Evolutionary conservation across 2,888 invertebrate genomes (phyloP).

Genomic region (Pseudanteris insignis): DNA sequence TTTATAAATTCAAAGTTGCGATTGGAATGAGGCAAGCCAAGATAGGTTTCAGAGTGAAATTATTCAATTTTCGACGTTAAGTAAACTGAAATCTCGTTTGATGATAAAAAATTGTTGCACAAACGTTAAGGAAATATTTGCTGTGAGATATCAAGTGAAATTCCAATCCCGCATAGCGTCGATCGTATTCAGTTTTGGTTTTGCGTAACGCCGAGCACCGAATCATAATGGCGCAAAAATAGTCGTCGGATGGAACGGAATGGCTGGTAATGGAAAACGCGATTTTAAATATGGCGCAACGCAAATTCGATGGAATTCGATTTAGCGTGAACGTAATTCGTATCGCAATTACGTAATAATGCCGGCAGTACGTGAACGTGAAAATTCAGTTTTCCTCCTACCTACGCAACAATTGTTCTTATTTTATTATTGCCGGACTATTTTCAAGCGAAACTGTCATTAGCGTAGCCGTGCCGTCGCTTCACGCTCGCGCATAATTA

Average conservation of each 20-base stretch:
- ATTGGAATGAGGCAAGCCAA: no score
- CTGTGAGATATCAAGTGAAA: no score
- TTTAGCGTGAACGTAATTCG: conserved; percentile 29
- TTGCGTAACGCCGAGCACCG: background rate
- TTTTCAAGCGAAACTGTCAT: conserved; percentile 59
- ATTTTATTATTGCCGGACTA: conserved; percentile 57
- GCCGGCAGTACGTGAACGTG: conserved; percentile 29
- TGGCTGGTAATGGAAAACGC: conserved; percentile 8
- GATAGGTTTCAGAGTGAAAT: no score
- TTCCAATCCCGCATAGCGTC: no score
- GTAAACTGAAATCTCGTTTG: background rate
- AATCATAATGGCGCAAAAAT: background rate
- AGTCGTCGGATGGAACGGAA: no score
- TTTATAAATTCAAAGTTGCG: no score
- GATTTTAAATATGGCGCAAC: conserved; percentile 17
- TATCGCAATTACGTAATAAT: conserved; percentile 46
- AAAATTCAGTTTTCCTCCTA: conserved; percentile 43
- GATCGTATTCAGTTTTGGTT: no score
- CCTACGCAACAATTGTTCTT: conserved; percentile 44
- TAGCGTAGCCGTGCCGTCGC: conserved; percentile 53
- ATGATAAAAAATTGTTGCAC: no score
- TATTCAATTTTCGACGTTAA: no score
- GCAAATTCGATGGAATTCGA: conserved; percentile 36
- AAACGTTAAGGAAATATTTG: no score
- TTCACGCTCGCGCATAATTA: conserved; percentile 55